Evolutionary conservation across 2,113 vertebrate genomes (phyloP).

Genomic region (Pollimyrus isidori): DNA sequence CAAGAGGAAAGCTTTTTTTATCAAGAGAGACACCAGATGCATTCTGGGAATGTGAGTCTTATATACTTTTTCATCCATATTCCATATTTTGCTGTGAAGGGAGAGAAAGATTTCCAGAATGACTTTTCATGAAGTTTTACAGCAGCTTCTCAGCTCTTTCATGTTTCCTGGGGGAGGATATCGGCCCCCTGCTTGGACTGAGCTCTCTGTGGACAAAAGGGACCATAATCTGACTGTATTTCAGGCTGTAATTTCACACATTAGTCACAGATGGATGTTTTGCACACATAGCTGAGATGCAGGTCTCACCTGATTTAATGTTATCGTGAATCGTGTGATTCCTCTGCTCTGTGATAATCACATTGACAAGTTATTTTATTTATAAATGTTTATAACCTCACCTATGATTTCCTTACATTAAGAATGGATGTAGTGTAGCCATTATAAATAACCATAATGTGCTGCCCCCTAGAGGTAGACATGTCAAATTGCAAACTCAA

Average conservation of each 20-base stretch:
- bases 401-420: not conserved
- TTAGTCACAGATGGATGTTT: not conserved
- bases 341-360: not conserved
- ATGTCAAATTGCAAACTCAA: not conserved
- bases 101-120: not conserved
- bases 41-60: conserved; percentile 10
- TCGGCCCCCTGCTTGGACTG: not conserved
- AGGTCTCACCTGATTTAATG: too few relatives aligned
- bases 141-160: not conserved
- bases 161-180: not conserved
- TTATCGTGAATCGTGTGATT: too few relatives aligned
- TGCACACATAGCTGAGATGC: too few relatives aligned
- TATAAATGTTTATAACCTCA: not conserved
- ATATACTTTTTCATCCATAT: not conserved
- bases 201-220: not conserved
- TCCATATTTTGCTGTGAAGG: not conserved
- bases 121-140: not conserved
- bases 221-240: not conserved
- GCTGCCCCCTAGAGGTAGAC: not conserved
- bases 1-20: not conserved
- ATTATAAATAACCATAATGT: not conserved
- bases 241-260: not conserved
- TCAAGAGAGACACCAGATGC: not conserved
- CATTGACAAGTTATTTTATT: not conserved
- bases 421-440: not conserved